Conservation (phyloP, 2,113 vertebrate genomes). For the Campylomormyrus numenius region DNA sequence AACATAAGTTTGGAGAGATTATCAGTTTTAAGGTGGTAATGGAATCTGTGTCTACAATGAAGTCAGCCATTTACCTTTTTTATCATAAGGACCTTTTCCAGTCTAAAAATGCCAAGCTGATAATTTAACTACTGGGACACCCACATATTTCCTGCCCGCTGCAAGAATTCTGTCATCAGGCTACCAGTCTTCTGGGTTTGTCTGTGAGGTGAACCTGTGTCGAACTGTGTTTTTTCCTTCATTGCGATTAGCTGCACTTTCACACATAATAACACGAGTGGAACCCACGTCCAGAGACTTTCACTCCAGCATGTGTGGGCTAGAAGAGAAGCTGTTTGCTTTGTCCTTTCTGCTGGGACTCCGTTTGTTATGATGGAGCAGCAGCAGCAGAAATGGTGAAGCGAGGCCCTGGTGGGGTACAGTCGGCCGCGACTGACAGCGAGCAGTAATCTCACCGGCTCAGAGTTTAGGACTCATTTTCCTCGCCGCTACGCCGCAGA, state of each 20-base stretch:
- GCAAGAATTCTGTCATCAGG: background rate
- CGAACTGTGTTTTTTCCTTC: background rate
- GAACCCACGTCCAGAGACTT: background rate
- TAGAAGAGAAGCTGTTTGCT: background rate
- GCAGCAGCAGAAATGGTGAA: background rate
- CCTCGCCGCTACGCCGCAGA: background rate
- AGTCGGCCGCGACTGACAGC: background rate
- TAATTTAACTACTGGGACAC: background rate
- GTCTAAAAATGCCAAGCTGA: background rate
- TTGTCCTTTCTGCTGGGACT: background rate
- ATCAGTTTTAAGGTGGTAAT: background rate
- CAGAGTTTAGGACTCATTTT: background rate
- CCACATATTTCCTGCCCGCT: background rate
- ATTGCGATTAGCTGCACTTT: background rate
- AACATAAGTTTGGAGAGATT: background rate
- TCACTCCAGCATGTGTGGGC: background rate
- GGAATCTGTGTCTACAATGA: background rate
- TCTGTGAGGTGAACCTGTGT: background rate
- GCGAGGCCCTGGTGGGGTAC: background rate
- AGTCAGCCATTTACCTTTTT: background rate
- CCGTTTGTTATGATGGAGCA: background rate
- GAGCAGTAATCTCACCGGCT: background rate
- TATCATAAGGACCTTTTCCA: background rate
- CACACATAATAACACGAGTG: background rate
- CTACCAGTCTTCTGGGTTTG: background rate